Base-by-base conservation (phyloP, 2,797 vertebrate genomes). In the Paguma larvata region DNA sequence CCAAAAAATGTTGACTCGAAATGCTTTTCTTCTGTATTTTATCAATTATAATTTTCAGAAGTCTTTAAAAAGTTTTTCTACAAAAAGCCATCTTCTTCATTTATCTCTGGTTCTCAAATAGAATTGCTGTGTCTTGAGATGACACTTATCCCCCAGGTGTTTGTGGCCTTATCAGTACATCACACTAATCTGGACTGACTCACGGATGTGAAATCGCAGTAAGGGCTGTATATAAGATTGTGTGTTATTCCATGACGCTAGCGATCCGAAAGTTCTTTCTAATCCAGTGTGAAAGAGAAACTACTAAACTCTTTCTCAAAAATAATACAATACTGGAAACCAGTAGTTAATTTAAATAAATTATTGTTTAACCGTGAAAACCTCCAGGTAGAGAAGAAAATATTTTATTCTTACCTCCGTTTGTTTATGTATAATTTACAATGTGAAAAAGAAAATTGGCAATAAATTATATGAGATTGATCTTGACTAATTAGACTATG, bases 291-390 rank as follows among this genome's bases (percentile, higher is more conserved):
- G 38, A 44, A 90, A 85, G 13, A 18, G 14, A 85, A 77, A 75
- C 25, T 63, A 41, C 53, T 87, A 82, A 38, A 32, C 8, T 65
- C 93, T 56, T 92, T 53, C 83, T 91, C 19, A 75, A 95, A 94
- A 89, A 44, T 89, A 38, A 72, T 87, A 38, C 13, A 72, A 1
- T 70, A 38, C 72, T 87, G 38, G 23, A 91, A 85, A 93, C 7
- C 16, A 14, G 18, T 72, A 23, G 21, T 83, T 63, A 65, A 21
- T 68, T 93, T 65, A 94, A 89, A 44, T 62, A 91, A 70, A 85
- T 77, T 77, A 51, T 86, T 85, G n/a, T 41, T 90, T 53, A 80
- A 21, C 12, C 85, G 3, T 72, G 11, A 85, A 44, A 78, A 77
- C 2, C 10, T 94, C 8, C 19, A 70, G 44, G 2, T 80, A 30